Evolutionary conservation across 2,113 vertebrate species (phyloP).

Genomic region (Sciurus niger): DNA sequence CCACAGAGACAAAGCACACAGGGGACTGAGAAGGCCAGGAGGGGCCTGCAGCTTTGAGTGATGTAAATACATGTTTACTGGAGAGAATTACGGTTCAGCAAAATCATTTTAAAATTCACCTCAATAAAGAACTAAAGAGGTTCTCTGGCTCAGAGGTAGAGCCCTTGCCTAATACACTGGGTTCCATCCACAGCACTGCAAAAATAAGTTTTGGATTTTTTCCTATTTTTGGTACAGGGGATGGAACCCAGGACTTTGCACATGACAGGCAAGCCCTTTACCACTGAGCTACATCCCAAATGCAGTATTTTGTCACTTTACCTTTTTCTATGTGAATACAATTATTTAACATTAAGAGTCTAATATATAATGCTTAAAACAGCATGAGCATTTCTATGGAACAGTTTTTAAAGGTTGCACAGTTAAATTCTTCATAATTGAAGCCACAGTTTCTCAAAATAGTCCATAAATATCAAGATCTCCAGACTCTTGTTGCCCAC

Average conservation of each 20-base stretch:
- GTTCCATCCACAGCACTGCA: background rate
- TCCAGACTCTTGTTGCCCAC: background rate
- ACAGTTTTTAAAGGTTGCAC: background rate
- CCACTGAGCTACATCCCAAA: background rate
- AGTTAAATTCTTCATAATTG: background rate
- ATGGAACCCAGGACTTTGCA: background rate
- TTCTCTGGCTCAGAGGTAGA: background rate
- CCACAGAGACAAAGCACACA: slow-evolving; percentile 33
- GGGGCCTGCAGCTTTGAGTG: background rate
- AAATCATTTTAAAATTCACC: background rate
- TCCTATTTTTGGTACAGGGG: background rate
- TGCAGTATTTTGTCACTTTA: background rate
- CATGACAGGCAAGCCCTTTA: background rate
- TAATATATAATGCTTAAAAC: background rate
- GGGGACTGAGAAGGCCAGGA: background rate
- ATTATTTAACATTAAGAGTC: background rate
- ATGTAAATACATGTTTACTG: too few species aligned
- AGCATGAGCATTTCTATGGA: background rate
- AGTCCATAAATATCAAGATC: background rate
- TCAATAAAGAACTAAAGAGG: background rate
- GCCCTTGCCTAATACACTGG: too few species aligned
- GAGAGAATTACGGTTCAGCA: background rate
- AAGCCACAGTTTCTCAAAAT: background rate
- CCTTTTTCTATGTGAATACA: background rate
- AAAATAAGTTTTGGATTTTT: background rate